These are phyloP conservation scores for Ianthella basta DNA, from an alignment of 37 sponge, comb jelly and placozoan genomes.

Conservation along the genomic window DNA sequence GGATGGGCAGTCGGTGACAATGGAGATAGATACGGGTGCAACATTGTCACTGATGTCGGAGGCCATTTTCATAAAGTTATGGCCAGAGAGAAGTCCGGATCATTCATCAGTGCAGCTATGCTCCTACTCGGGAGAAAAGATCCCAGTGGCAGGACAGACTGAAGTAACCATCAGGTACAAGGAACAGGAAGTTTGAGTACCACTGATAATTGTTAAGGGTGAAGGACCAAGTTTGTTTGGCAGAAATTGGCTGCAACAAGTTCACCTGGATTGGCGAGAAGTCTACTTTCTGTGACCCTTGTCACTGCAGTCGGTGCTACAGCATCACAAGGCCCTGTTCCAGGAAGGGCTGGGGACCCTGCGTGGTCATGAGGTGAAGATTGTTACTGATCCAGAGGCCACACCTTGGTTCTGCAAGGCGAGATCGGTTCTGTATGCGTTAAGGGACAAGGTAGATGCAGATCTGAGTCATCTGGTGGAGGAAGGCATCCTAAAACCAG, in stretches of 20 bases:
- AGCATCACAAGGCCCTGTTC: slow-evolving; percentile 34
- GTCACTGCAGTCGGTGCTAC: background rate
- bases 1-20: background rate
- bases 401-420: slow-evolving; percentile 22
- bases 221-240: background rate
- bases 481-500: slow-evolving; percentile 34
- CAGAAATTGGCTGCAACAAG: background rate
- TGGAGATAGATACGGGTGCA: slow-evolving; percentile 18
- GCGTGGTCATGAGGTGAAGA: background rate
- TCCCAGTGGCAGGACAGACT: background rate
- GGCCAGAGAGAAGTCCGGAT: too few species aligned
- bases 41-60: background rate
- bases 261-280: background rate
- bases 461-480: slow-evolving; percentile 25
- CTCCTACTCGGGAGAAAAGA: background rate
- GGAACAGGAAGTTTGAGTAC: background rate
- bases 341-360: slow-evolving; percentile 38
- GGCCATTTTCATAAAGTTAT: background rate
- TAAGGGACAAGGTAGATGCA: slow-evolving; percentile 16
- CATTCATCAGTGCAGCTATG: background rate
- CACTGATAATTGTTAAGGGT: background rate
- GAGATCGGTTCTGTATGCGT: slow-evolving; percentile 15
- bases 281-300: background rate
- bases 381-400: background rate
- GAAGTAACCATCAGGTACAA: background rate